Evolutionary conservation across 1,140 invertebrate species (phyloP), one percentile per base, ranked within the genome.

Genomic region (Leucophenga varia): DNA sequence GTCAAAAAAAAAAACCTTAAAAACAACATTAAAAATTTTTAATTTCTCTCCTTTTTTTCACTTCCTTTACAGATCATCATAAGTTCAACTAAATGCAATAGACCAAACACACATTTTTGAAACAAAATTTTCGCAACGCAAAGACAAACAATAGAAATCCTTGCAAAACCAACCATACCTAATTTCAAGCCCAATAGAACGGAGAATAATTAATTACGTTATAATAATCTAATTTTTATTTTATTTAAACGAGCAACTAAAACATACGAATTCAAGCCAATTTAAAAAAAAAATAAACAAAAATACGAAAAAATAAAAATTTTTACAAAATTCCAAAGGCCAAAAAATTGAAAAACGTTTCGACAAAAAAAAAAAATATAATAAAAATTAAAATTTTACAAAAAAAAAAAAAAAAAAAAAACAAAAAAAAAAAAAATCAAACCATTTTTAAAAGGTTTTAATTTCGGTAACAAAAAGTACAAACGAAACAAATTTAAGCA

Each of bases 391-490:
- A 49, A 59, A 45, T 30, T 46, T 3, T 38, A 14, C 8, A 54
- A 34, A 39, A 19, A 49, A 49, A 8, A 17, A 46, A 60, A 14
- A 12, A 36, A 10, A 46, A n/a, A 12, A 36, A 46, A 37, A 36
- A 20, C n/a, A 14, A 45, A 8, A 45, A 46, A 43, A 18, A 39
- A 44, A 36, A 20, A 21, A 32, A 21, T 20, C 19, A 34, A 53
- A 32, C 13, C 35, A 41, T 38, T 16, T 41, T 48, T 35, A 44
- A 14, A 49, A 38, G 39, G 44, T 50, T 46, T 47, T 37, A 61
- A 61, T 60, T 59, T 69, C 56, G 61, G 58, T 61, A 70, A 54
- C 37, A 70, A 70, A n/a, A 65, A 69, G 65, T 70, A 69, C 65
- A 69, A 69, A 68, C 41, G 30, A 44, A 47, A 36, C 19, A 51